phyloP scores from a whole-genome alignment of 2,113 vertebrate species.

The Ceyx melanurus region DNA sequence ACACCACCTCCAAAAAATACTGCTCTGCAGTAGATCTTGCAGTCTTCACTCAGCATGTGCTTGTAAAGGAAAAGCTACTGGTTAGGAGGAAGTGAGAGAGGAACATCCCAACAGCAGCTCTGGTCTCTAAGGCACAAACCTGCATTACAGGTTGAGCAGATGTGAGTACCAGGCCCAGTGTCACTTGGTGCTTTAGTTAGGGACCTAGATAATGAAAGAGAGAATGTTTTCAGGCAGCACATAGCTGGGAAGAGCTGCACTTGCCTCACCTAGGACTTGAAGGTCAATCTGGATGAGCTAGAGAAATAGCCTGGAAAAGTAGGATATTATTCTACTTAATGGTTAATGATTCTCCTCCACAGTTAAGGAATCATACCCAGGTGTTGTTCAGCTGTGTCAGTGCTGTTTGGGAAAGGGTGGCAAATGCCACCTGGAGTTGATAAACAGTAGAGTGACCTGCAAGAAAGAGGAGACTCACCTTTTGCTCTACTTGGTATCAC shows the following conservation, averaged over 20 bases:
- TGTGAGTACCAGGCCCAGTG: background rate
- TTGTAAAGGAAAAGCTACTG: background rate
- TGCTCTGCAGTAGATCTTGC: background rate
- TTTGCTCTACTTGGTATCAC: background rate
- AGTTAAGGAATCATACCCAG: rapidly evolving
- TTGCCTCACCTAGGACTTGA: background rate
- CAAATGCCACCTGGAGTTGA: background rate
- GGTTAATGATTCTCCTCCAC: background rate
- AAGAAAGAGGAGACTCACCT: background rate
- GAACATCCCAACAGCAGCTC: background rate
- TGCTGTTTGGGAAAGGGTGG: background rate
- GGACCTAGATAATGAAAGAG: background rate
- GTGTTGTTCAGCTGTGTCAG: background rate
- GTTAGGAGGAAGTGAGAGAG: background rate
- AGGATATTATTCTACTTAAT: background rate
- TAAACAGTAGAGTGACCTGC: background rate
- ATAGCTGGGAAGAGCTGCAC: background rate
- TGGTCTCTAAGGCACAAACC: background rate
- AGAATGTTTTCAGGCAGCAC: background rate
- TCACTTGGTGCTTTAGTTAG: background rate
- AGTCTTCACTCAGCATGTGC: background rate
- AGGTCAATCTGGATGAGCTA: background rate
- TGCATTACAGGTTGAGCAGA: background rate
- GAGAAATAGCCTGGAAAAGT: background rate
- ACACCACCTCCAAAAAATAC: background rate